phyloP scores from a whole-genome alignment of 1,140 invertebrate genomes.

The Kradibia gibbosae region DNA sequence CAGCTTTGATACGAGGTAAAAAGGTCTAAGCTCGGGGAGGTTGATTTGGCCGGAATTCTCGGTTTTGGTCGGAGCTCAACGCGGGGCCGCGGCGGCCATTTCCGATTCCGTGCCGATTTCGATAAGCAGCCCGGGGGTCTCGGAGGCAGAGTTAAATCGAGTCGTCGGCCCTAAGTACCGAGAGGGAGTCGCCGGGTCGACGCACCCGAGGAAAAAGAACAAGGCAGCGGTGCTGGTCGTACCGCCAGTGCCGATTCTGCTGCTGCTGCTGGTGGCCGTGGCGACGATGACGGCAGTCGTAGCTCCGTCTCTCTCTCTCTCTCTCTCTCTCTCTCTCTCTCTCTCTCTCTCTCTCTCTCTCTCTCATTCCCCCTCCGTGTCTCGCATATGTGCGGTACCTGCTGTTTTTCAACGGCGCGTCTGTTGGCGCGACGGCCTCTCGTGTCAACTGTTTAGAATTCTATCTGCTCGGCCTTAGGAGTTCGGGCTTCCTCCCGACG shows the following conservation, averaged over 20 bases:
- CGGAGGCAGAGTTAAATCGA: background rate
- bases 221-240: background rate
- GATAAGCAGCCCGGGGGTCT: background rate
- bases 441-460: constrained; percentile 47
- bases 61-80: too few species aligned
- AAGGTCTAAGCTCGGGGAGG: too few species aligned
- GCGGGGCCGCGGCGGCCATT: background rate
- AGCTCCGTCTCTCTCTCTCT: constrained; percentile 14
- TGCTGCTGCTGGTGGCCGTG: too few species aligned
- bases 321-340: too few species aligned
- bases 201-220: constrained; percentile 14
- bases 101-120: constrained; percentile 2
- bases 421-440: constrained; percentile 19
- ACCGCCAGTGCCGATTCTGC: too few species aligned
- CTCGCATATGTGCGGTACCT: constrained; percentile 29
- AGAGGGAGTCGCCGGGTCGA: background rate
- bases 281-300: background rate
- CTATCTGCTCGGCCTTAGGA: constrained; percentile 28
- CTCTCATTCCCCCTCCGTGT: constrained; percentile 10
- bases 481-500: background rate
- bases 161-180: background rate
- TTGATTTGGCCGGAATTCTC: too few species aligned
- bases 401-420: constrained; percentile 39
- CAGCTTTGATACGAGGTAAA: too few species aligned
- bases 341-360: too few species aligned